Evolutionary conservation across 1,140 invertebrate genomes (phyloP).

Genomic region (Brachionus rotundiformis): DNA sequence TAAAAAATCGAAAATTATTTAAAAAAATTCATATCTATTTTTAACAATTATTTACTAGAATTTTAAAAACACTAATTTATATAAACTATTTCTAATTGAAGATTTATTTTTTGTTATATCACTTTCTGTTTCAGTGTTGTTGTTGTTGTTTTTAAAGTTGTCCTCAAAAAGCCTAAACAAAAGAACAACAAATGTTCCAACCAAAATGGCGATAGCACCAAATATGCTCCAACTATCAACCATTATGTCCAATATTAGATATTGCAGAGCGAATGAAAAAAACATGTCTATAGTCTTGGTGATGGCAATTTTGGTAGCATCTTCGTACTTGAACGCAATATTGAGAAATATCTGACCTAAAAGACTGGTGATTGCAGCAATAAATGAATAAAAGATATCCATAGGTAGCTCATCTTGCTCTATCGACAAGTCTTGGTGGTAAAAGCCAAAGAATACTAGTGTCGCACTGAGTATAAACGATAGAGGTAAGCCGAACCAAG

Average conservation of each 20-base stretch:
- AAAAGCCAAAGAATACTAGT: background rate
- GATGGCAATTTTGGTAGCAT: conserved; percentile 47
- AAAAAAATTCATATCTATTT: no score
- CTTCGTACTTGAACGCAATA: conserved; percentile 32
- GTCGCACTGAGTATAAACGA: background rate
- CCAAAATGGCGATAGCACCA: conserved; percentile 11
- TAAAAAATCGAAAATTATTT: background rate
- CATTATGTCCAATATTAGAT: background rate
- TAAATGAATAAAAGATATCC: conserved; percentile 45
- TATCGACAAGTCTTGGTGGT: background rate
- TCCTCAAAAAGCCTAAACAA: conserved; percentile 24
- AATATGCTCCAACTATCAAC: conserved; percentile 30
- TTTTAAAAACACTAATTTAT: background rate
- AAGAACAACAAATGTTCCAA: conserved; percentile 22
- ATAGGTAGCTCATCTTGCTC: conserved; percentile 14
- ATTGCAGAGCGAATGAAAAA: conserved; percentile 41
- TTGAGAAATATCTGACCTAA: conserved; percentile 39
- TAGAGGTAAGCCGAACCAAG: conserved; percentile 36
- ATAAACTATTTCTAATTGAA: background rate
- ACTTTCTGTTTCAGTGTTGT: background rate
- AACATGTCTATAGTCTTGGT: conserved; percentile 43
- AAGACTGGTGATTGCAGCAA: background rate
- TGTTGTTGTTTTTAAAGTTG: conserved; percentile 7
- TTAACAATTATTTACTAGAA: background rate
- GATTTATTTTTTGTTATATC: background rate